These are phyloP conservation scores for Meandrusa payeni DNA, from an alignment of 2,888 invertebrate species.

Conservation along the genomic window DNA sequence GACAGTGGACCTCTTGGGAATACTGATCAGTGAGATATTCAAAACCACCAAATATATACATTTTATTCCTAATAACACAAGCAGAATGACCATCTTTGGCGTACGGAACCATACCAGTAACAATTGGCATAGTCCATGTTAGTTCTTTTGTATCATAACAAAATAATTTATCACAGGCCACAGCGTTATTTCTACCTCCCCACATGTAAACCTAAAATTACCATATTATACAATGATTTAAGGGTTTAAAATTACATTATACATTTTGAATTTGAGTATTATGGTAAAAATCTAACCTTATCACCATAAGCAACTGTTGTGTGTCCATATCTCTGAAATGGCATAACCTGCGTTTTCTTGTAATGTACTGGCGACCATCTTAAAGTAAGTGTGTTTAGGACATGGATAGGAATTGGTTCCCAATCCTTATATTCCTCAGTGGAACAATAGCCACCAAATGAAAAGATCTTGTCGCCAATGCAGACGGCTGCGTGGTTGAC, in stretches of 20 bases:
- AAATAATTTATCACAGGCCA: slow-evolving; percentile 89
- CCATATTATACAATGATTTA: slow-evolving; percentile 10
- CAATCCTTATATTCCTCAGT: slow-evolving; percentile 88
- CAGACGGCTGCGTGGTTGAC: slow-evolving; percentile 96
- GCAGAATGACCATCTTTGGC: slow-evolving; percentile 96
- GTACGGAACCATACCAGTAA: slow-evolving; percentile 86
- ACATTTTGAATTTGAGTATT: too few relatives aligned
- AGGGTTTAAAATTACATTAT: too few relatives aligned
- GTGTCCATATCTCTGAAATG: slow-evolving; percentile 95
- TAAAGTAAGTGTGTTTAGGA: slow-evolving; percentile 87
- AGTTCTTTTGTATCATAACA: slow-evolving; percentile 88
- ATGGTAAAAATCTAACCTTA: slow-evolving; percentile 61
- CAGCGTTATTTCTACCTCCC: slow-evolving; percentile 94
- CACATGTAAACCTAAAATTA: slow-evolving; percentile 86
- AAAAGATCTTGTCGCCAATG: slow-evolving; percentile 89
- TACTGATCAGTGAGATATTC: slow-evolving; percentile 91
- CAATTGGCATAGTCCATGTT: slow-evolving; percentile 84
- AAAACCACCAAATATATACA: slow-evolving; percentile 96
- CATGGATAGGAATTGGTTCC: slow-evolving; percentile 92
- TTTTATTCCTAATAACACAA: slow-evolving; percentile 87
- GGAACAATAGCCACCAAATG: slow-evolving; percentile 96
- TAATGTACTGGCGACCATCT: slow-evolving; percentile 80
- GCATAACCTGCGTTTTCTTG: slow-evolving; percentile 79
- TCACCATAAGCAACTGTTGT: slow-evolving; percentile 91
- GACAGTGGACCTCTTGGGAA: slow-evolving; percentile 88